Conservation (phyloP, 2,113 vertebrate genomes). For the Genyomyrus donnyi region DNA sequence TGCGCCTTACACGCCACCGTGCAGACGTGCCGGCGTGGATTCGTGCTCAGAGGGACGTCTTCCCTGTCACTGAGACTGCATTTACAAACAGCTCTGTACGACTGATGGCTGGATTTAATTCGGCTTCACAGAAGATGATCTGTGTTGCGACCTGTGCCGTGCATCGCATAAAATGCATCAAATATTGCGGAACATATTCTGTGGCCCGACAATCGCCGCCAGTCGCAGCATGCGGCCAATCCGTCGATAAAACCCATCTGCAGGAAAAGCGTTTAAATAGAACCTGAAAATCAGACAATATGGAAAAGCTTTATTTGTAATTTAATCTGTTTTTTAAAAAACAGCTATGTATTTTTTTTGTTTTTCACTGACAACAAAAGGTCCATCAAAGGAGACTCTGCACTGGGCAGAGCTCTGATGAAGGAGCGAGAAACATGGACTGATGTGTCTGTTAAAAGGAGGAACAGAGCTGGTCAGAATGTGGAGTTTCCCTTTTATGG, state of each 20-base stretch:
- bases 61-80: not conserved
- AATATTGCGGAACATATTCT: not conserved
- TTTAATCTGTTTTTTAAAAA: not conserved
- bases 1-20: not conserved
- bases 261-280: not conserved
- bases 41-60: not conserved
- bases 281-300: not conserved
- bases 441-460: not conserved
- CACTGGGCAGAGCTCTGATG: not conserved
- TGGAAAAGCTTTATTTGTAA: not conserved
- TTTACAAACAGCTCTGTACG: not conserved
- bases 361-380: not conserved
- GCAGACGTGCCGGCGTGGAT: not conserved
- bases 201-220: not conserved
- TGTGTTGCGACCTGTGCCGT: not conserved
- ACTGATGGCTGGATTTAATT: not conserved
- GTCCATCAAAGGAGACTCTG: not conserved
- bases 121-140: not conserved
- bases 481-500: not conserved
- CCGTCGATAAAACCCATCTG: not conserved
- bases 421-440: not conserved
- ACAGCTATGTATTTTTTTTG: not conserved
- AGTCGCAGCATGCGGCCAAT: not conserved
- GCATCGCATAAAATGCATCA: not conserved
- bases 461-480: not conserved